Conservation (phyloP, 2,888 invertebrate species). For the Eulithis testata region DNA sequence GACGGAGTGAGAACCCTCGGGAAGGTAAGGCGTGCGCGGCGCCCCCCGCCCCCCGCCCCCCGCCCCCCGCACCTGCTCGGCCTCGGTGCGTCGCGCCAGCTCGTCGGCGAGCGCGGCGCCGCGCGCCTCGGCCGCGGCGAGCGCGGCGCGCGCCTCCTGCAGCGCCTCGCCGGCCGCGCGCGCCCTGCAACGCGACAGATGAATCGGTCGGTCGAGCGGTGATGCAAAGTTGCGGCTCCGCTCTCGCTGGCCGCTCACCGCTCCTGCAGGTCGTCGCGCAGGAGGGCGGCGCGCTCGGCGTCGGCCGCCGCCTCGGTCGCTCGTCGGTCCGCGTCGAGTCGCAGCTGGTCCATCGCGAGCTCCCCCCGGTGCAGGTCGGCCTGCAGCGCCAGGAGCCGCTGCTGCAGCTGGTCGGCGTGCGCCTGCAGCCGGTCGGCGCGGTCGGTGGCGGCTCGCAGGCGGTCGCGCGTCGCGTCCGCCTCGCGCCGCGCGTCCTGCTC, state of each 20-base stretch:
- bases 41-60: too few species aligned
- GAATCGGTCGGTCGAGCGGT: background rate
- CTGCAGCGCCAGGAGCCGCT: background rate
- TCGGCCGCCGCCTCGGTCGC: slow-evolving; percentile 34
- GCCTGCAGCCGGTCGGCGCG: slow-evolving; percentile 40
- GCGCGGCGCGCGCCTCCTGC: slow-evolving; percentile 20
- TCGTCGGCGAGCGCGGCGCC: background rate
- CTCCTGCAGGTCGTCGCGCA: slow-evolving; percentile 24
- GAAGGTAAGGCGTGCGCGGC: too few species aligned
- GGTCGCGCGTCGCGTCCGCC: slow-evolving; percentile 32
- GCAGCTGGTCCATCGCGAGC: slow-evolving; percentile 30
- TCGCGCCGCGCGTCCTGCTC: slow-evolving; percentile 36
- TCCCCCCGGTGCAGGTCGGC: slow-evolving; percentile 19
- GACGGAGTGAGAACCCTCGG: background rate
- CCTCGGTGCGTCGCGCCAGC: background rate
- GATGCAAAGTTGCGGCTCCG: background rate
- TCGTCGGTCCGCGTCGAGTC: slow-evolving; percentile 39
- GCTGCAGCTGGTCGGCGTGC: slow-evolving; percentile 3
- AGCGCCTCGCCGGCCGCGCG: slow-evolving; percentile 43
- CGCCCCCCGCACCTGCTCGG: too few species aligned
- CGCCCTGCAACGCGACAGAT: slow-evolving; percentile 14
- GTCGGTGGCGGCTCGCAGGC: too few species aligned
- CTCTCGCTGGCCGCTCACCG: slow-evolving; percentile 38
- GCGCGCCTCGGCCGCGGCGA: slow-evolving; percentile 21
- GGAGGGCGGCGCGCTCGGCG: slow-evolving; percentile 21